phyloP scores from a whole-genome alignment of 2,113 vertebrate genomes.

The Dasypus novemcinctus region DNA sequence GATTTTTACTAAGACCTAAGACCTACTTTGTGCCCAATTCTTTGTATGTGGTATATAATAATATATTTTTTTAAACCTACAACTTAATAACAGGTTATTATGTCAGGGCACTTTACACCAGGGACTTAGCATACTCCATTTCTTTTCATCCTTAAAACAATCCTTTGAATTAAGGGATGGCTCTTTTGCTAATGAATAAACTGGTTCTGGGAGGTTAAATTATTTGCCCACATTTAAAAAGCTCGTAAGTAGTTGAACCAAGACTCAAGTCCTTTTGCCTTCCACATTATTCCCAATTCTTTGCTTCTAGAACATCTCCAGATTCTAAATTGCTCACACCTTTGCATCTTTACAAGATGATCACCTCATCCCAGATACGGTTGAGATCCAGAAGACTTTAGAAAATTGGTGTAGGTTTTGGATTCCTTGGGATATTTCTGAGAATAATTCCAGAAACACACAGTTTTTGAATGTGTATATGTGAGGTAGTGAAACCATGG shows the following conservation, averaged over 20 bases:
- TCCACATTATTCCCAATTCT: neutral
- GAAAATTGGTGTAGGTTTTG: neutral
- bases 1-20: neutral
- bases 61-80: neutral
- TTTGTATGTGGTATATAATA: neutral
- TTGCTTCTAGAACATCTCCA: neutral
- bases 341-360: neutral
- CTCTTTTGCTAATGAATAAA: neutral
- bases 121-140: neutral
- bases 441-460: neutral
- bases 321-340: neutral
- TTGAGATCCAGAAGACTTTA: neutral
- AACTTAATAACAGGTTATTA: conserved; percentile 8
- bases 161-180: neutral
- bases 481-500: neutral
- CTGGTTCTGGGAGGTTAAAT: neutral
- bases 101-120: neutral
- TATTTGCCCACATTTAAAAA: neutral
- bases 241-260: neutral
- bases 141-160: neutral
- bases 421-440: neutral
- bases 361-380: neutral
- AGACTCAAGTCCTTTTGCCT: neutral
- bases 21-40: neutral
- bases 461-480: neutral